Percentiles rank a stretch among this genome's conserved stretches.
Conservation (phyloP, 2,888 invertebrate genomes). For the Nesidiocoris tenuis region DNA sequence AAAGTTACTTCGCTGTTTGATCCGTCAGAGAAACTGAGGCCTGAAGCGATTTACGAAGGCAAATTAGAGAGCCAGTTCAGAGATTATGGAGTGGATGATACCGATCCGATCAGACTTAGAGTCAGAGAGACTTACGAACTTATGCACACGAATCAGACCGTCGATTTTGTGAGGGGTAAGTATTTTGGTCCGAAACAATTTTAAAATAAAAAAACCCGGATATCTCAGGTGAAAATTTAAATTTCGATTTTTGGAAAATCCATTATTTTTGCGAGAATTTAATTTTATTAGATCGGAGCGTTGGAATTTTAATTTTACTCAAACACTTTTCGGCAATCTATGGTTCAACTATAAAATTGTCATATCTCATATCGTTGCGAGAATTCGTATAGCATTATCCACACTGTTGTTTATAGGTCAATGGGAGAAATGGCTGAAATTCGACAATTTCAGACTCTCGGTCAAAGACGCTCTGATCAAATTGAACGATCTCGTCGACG, state of each 20-base stretch:
- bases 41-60: background rate
- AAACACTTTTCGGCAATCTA: no score
- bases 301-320: no score
- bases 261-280: no score
- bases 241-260: no score
- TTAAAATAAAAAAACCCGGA: background rate
- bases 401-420: background rate
- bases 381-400: no score
- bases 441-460: conserved; percentile 1
- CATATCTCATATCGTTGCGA: no score
- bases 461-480: conserved; percentile 7
- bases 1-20: background rate
- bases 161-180: conserved; percentile 3
- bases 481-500: conserved; percentile 10
- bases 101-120: conserved; percentile 6
- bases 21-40: conserved; percentile 16
- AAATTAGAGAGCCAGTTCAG: conserved; percentile 3
- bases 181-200: background rate
- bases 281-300: no score
- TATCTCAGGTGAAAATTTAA: no score
- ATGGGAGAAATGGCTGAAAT: background rate
- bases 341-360: no score
- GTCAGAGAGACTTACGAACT: background rate
- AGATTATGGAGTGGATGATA: background rate
- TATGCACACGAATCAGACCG: conserved; percentile 6